phyloP scores from a whole-genome alignment of 2,888 invertebrate species.

The Ferrisia virgata region DNA sequence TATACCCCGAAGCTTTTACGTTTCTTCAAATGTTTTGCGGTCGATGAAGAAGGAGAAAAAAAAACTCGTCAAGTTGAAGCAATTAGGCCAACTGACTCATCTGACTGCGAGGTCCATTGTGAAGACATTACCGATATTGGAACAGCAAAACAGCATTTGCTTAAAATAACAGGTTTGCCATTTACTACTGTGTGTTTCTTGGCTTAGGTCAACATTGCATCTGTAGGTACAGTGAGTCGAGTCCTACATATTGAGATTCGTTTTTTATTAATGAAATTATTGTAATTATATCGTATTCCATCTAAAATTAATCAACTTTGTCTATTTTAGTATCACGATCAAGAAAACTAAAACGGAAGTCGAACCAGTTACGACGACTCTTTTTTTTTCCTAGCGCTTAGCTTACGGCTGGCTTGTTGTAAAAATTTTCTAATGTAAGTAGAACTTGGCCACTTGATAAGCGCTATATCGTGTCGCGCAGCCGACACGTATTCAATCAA shows the following conservation, averaged over 20 bases:
- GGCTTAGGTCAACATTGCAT: not conserved
- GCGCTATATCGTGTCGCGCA: not conserved
- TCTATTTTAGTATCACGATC: not conserved
- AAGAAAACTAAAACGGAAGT: constrained; percentile 22
- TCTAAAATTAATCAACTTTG: constrained; percentile 8
- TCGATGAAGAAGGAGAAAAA: not conserved
- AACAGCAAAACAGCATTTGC: not conserved
- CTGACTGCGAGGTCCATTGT: constrained; percentile 14
- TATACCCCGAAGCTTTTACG: not conserved
- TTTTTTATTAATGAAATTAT: constrained; percentile 27
- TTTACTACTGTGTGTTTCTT: constrained; percentile 16
- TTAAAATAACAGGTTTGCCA: constrained; percentile 27
- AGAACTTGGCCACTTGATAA: not conserved
- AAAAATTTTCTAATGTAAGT: not conserved
- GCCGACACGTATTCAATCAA: not conserved
- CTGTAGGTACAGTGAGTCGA: not conserved
- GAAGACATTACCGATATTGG: constrained; percentile 24
- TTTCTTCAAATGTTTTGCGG: not conserved
- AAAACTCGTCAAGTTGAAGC: constrained; percentile 23
- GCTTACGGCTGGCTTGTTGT: not conserved
- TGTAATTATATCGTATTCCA: constrained; percentile 13
- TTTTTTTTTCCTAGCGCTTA: not conserved
- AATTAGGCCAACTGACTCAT: constrained; percentile 28
- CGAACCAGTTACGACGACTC: not conserved
- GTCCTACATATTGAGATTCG: constrained; percentile 21